A percentile compares a stretch with the other conserved stretches of the same genome.
Evolutionary conservation across 2,113 vertebrate species (phyloP).

Genomic region (Cathartes aura): DNA sequence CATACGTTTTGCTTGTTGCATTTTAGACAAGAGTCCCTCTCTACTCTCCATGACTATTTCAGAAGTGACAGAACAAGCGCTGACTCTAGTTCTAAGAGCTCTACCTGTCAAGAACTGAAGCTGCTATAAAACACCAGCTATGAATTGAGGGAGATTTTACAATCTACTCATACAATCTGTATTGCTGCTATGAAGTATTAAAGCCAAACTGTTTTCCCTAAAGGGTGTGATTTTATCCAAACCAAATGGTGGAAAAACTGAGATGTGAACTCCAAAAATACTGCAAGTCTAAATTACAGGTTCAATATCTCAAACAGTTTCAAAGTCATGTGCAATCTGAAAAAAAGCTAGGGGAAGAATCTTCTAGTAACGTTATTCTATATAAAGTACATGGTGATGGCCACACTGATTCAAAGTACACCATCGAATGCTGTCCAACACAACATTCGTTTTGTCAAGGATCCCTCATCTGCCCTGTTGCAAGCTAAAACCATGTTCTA

Average conservation of each 20-base stretch:
- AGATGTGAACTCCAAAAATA: background rate
- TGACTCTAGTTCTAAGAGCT: background rate
- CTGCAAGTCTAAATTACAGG: background rate
- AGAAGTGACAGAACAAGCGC: background rate
- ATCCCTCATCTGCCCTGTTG: background rate
- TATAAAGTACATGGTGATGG: background rate
- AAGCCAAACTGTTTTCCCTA: conserved; percentile 9
- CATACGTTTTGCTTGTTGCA: background rate
- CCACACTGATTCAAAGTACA: background rate
- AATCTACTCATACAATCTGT: background rate
- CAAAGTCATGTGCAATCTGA: background rate
- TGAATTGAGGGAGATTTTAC: background rate
- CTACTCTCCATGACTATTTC: background rate
- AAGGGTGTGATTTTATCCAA: background rate
- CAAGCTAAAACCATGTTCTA: background rate
- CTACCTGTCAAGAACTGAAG: background rate
- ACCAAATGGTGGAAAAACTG: conserved; percentile 15
- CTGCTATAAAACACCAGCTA: background rate
- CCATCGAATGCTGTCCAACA: background rate
- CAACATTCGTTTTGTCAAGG: background rate
- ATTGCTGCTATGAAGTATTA: background rate
- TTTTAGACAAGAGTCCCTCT: background rate
- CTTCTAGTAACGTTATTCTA: background rate
- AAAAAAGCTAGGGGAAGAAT: background rate
- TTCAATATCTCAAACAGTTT: background rate